Conservation (phyloP, 2,888 invertebrate species). For the Elysia crispata region DNA sequence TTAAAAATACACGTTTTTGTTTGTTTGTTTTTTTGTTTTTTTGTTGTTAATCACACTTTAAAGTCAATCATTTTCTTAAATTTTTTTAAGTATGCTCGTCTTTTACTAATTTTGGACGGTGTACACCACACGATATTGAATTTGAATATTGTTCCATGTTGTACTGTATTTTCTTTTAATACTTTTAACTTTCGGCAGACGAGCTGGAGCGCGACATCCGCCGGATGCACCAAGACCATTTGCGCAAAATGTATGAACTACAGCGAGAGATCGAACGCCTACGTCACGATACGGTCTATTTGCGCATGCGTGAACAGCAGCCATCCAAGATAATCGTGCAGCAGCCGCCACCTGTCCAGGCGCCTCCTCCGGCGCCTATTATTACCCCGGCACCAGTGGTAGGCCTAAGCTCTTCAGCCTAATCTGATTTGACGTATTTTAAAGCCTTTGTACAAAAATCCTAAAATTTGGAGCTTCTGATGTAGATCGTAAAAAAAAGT, state of each 20-base stretch:
- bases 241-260: conserved; percentile 68
- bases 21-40: too few species aligned
- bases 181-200: conserved; percentile 57
- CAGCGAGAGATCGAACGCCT: conserved; percentile 68
- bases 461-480: too few species aligned
- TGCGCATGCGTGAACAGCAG: conserved; percentile 46
- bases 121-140: too few species aligned
- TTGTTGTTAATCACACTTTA: too few species aligned
- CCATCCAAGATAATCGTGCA: conserved; percentile 53
- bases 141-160: too few species aligned
- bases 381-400: conserved; percentile 10
- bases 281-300: conserved; percentile 57
- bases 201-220: conserved; percentile 67
- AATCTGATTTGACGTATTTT: background rate
- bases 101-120: too few species aligned
- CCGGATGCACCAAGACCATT: conserved; percentile 66
- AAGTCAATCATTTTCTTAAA: too few species aligned
- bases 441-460: too few species aligned
- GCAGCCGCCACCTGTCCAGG: conserved; percentile 42
- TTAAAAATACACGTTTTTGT: too few species aligned
- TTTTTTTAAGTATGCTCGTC: too few species aligned
- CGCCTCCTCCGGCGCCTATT: conserved; percentile 35
- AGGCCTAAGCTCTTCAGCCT: background rate
- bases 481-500: too few species aligned
- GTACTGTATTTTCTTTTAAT: too few species aligned